These are phyloP conservation scores for Diplodus puntazzo DNA, from an alignment of 2,797 vertebrate species.

Conservation along the genomic window DNA sequence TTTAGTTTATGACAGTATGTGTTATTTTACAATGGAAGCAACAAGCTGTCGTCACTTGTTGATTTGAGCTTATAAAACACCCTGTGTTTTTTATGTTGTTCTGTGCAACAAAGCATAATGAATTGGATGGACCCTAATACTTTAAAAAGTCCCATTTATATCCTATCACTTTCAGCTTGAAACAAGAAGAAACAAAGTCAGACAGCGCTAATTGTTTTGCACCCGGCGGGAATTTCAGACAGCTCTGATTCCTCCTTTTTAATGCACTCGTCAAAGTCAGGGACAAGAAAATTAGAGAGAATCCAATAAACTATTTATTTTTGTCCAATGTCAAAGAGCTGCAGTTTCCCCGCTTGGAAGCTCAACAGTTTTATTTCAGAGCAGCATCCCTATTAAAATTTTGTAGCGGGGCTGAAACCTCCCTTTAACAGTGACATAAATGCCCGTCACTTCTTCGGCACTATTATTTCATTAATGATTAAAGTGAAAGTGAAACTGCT, in stretches of 20 bases:
- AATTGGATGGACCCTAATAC: not conserved
- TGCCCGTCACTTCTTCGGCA: constrained; percentile 34
- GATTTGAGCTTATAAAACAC: not conserved
- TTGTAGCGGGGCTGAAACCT: constrained; percentile 41
- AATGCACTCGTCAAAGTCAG: constrained; percentile 47
- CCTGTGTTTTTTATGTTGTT: not conserved
- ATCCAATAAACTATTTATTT: constrained; percentile 45
- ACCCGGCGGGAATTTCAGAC: constrained; percentile 24
- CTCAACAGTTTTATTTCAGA: constrained; percentile 36
- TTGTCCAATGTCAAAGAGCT: constrained; percentile 44
- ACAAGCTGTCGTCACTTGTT: not conserved
- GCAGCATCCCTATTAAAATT: constrained; percentile 26
- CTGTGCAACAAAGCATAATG: not conserved
- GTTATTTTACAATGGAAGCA: constrained; percentile 12
- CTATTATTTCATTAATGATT: constrained; percentile 64
- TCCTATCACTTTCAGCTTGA: constrained; percentile 1
- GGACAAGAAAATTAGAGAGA: constrained; percentile 45
- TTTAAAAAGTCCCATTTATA: constrained; percentile 5
- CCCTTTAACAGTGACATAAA: constrained; percentile 55
- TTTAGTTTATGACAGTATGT: not conserved
- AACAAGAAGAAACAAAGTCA: constrained; percentile 26
- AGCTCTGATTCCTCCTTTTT: constrained; percentile 30
- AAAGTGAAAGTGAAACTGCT: constrained; percentile 64
- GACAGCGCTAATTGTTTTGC: constrained; percentile 33
- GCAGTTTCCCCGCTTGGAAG: constrained; percentile 31